Percentiles rank a stretch among this genome's conserved stretches.
Conservation (phyloP, 2,888 invertebrate species). For the Ennomos erosarius region DNA sequence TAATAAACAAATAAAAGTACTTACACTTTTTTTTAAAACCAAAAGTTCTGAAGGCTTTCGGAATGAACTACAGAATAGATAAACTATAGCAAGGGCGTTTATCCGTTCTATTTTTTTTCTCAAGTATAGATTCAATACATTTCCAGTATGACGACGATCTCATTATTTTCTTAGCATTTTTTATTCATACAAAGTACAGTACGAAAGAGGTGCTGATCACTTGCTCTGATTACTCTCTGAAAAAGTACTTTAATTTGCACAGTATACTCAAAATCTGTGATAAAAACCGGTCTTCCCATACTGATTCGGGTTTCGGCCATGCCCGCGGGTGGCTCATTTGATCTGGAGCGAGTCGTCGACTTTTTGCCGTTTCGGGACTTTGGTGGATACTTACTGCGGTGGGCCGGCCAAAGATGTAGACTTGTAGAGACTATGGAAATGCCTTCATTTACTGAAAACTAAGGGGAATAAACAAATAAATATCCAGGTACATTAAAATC, state of each 20-base stretch:
- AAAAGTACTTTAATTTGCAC: slow-evolving; percentile 24
- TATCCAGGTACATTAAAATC: no score
- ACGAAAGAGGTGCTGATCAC: slow-evolving; percentile 9
- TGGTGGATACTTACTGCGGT: slow-evolving; percentile 51
- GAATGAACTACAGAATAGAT: no score
- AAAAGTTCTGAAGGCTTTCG: no score
- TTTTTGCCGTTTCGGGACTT: slow-evolving; percentile 55
- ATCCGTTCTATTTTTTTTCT: no score
- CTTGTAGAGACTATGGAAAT: slow-evolving; percentile 18
- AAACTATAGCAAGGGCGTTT: no score
- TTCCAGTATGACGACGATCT: no score
- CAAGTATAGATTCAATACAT: no score
- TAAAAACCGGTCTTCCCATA: slow-evolving; percentile 25
- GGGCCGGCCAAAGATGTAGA: slow-evolving; percentile 44
- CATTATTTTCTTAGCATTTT: no score
- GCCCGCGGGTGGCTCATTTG: slow-evolving; percentile 66
- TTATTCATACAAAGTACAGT: no score
- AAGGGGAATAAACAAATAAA: no score
- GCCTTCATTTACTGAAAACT: not conserved
- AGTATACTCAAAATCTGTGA: slow-evolving; percentile 2
- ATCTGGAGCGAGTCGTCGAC: slow-evolving; percentile 70
- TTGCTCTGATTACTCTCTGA: slow-evolving; percentile 9
- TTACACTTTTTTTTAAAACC: no score
- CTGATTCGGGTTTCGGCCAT: slow-evolving; percentile 17
- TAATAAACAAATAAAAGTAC: no score